Base-by-base conservation (phyloP, 2,888 invertebrate genomes). In the Noctua comes region DNA sequence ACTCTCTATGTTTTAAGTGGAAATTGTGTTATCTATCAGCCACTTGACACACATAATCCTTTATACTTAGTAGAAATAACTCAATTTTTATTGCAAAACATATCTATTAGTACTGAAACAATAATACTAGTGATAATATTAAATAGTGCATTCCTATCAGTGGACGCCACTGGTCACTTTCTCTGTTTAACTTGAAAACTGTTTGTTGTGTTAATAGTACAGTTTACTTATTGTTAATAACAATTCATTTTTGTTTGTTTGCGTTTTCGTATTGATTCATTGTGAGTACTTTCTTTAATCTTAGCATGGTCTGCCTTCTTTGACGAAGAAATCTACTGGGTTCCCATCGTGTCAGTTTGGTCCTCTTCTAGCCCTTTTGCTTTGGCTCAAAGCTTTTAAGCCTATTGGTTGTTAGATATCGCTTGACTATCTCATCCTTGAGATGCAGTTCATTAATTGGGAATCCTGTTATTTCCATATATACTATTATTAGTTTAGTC, bases 71-170 rank as follows among this genome's bases (percentile, higher is more conserved):
- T 48, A 75, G 57, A 64, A 80, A 80, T 51, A 66, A 68, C n/a
- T 69, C 21, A 13, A 59, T 64, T 79, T 84, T 79, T 83, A 79
- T 88, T 87, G 83, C 88, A 72, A 76, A 86, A 72, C 31, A 71
- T 79, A 82, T 82, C 77, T 88, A 80, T 82, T 80, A 48, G 64
- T 75, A 69, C 62, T 78, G 68, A 11, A 66, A 68, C 51, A 78
- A 80, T 65, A 87, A 72, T 78, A 31, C 43, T 18, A 57, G 51
- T 73, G 73, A 85, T 77, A 77, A 68, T 76, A 40, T 51, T 62
- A 46, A 82, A 82, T 89, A 89, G 89, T 88, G 70, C 74, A 79
- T 77, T 75, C 68, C 65, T 81, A 86, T 81, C 88, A 70, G 86
- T 75, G 64, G 66, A 40, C 77, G 76, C 76, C 71, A 77, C 71